Evolutionary conservation across 2,113 vertebrate species (phyloP).

Genomic region (Pteropus alecto): DNA sequence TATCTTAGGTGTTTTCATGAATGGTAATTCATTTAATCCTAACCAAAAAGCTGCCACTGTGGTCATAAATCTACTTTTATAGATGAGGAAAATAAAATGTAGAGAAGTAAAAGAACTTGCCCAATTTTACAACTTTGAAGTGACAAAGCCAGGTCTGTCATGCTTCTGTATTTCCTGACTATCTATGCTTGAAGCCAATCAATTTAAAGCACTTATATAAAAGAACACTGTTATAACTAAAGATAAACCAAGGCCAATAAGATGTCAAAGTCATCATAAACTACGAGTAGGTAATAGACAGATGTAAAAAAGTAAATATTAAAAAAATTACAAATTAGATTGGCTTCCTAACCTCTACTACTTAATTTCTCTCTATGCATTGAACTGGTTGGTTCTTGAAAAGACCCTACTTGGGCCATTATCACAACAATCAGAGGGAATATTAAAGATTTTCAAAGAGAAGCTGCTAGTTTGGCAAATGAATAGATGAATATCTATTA

Average conservation of each 20-base stretch:
- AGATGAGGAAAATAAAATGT: background rate
- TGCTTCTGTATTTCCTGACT: background rate
- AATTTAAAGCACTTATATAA: background rate
- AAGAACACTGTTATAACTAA: constrained; percentile 12
- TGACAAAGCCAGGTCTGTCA: background rate
- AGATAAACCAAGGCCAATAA: constrained; percentile 14
- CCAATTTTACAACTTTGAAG: background rate
- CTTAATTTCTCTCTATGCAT: background rate
- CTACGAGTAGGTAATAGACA: background rate
- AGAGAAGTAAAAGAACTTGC: constrained; percentile 16
- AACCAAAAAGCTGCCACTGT: background rate
- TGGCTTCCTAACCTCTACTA: background rate
- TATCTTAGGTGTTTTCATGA: constrained; percentile 31
- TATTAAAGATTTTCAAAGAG: constrained; percentile 35
- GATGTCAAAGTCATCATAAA: background rate
- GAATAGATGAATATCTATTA: background rate
- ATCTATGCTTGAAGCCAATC: background rate
- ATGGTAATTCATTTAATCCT: background rate
- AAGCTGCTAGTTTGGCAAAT: background rate
- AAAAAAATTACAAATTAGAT: background rate
- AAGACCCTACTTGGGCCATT: background rate
- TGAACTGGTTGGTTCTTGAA: constrained; percentile 24
- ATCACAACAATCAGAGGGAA: background rate
- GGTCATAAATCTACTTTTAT: background rate
- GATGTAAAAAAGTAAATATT: background rate